Evolutionary conservation across 2,113 vertebrate species (phyloP).

Genomic region (Choloepus hoffmanni): DNA sequence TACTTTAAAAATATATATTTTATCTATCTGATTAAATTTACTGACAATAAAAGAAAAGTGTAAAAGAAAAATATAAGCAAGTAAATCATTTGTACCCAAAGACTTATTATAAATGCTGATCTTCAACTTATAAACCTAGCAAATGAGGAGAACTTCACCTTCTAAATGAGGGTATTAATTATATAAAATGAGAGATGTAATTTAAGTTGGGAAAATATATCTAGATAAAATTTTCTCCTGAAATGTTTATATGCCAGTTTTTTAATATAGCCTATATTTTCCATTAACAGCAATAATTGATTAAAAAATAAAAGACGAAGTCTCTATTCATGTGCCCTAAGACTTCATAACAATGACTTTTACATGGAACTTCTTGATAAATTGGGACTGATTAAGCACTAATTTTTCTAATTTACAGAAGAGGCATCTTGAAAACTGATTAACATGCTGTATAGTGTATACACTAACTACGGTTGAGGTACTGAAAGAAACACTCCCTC

Average conservation of each 20-base stretch:
- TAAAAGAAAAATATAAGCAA: neutral
- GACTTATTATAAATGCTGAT: neutral
- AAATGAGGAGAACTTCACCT: neutral
- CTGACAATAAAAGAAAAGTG: neutral
- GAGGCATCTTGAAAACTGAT: neutral
- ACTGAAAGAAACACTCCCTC: neutral
- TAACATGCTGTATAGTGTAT: neutral
- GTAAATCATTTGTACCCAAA: neutral
- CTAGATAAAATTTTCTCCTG: neutral
- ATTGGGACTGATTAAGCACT: neutral
- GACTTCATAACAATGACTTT: neutral
- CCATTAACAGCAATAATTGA: neutral
- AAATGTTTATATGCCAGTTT: neutral
- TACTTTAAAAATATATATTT: neutral
- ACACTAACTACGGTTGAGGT: neutral
- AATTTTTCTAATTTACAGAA: constrained; percentile 19
- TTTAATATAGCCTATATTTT: neutral
- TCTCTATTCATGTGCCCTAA: neutral
- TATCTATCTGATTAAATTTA: constrained; percentile 4
- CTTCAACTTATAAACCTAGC: neutral
- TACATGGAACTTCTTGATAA: neutral
- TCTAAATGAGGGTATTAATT: neutral
- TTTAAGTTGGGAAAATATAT: neutral
- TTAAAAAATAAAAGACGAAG: neutral
- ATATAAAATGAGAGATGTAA: neutral